phyloP scores from a whole-genome alignment of 2,797 vertebrate genomes.

The Eulemur rubriventer region DNA sequence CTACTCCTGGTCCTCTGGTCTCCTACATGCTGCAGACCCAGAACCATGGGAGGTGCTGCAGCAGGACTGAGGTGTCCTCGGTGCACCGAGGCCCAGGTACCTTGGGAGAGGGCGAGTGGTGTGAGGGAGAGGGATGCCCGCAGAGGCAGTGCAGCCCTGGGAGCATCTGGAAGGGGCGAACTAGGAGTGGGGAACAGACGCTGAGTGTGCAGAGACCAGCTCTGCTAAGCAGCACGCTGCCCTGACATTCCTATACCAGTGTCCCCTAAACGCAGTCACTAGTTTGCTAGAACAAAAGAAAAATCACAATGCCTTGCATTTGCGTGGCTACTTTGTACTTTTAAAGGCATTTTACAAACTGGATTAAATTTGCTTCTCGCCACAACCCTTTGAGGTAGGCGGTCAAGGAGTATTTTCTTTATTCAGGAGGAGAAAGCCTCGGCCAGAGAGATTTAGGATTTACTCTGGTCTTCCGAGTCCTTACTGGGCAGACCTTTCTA shows the following conservation, averaged over 20 bases:
- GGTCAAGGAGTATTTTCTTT: background rate
- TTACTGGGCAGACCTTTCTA: background rate
- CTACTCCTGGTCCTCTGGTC: background rate
- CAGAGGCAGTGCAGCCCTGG: background rate
- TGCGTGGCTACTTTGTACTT: background rate
- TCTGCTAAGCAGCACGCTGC: background rate
- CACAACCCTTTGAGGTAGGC: background rate
- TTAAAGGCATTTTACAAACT: background rate
- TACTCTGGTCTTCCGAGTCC: background rate
- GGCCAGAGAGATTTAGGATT: background rate
- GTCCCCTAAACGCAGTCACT: background rate
- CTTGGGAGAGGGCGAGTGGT: background rate
- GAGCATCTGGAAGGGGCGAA: background rate
- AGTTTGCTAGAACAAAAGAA: background rate
- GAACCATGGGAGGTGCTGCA: background rate
- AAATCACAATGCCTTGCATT: background rate
- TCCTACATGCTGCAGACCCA: fast-evolving
- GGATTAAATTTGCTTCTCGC: background rate
- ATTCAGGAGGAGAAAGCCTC: background rate
- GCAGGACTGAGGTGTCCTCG: background rate
- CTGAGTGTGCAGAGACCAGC: background rate
- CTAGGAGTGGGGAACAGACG: fast-evolving
- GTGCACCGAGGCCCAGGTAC: background rate
- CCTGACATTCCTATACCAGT: background rate
- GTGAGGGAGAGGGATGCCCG: background rate